These are phyloP conservation scores for Spondyliosoma cantharus DNA, from an alignment of 2,797 vertebrate species.

Conservation along the genomic window DNA sequence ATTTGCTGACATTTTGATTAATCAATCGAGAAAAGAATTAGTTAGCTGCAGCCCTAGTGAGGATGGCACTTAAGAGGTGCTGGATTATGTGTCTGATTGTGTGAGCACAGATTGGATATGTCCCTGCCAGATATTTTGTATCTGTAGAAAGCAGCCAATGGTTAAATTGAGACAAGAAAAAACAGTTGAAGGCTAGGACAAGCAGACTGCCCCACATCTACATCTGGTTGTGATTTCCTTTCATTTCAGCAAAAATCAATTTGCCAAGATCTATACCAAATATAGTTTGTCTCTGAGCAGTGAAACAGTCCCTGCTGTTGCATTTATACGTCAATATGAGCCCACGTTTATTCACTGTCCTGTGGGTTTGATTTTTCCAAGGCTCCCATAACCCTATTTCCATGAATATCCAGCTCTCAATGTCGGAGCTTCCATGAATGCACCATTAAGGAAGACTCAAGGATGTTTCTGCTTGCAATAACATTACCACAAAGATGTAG, in stretches of 20 bases:
- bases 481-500: neutral
- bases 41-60: neutral
- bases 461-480: constrained; percentile 2
- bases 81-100: constrained; percentile 12
- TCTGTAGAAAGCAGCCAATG: neutral
- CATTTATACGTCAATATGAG: neutral
- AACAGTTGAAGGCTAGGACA: neutral
- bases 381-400: neutral
- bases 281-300: neutral
- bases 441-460: constrained; percentile 7
- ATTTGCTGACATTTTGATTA: neutral
- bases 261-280: neutral
- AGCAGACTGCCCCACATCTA: neutral
- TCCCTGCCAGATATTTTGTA: constrained; percentile 2
- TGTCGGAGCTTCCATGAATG: constrained; percentile 8
- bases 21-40: neutral
- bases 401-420: neutral
- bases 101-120: neutral
- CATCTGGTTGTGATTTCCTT: neutral
- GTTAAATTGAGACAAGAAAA: constrained; percentile 1
- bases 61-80: neutral
- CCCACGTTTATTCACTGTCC: neutral
- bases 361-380: neutral
- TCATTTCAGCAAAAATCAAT: neutral
- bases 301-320: neutral